Base-by-base conservation (phyloP, 2,113 vertebrate genomes). In the Diadophis punctatus region DNA sequence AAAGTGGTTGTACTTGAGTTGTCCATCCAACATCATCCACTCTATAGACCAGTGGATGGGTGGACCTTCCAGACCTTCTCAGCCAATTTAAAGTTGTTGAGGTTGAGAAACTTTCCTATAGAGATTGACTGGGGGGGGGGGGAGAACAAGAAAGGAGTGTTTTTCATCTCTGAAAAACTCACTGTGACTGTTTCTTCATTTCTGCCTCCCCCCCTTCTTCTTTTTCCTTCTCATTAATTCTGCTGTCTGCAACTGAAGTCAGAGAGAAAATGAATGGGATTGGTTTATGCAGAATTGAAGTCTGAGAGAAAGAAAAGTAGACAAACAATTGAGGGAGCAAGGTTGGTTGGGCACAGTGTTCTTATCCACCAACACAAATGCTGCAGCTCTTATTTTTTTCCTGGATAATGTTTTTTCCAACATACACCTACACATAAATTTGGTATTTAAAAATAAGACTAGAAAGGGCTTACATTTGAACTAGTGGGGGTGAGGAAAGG, bases 131-230 rank as follows among this genome's bases (percentile, higher is more conserved):
- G 30, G 30, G 30, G 30, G 63, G 16, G 7, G 34, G 63, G n/a
- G n/a, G n/a, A 74, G n/a, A 74, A 74, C 2, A 74, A 74, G 63
- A 80, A 39, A 80, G 68, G 2, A 39, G 18, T 80, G n/a, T 7
- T 20, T 39, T 74, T 74, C n/a, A 74, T 20, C 16, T 74, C n/a
- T 80, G 68, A 80, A 20, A 80, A 80, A 80, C 68, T 39, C 68
- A 20, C 34, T 39, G 16, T 74, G 34, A 8, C 16, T 22, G n/a
- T 8, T 20, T 80, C 7, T 80, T 20, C 16, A 16, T 39, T 39
- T 39, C 68, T 80, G 7, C 16, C 30, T 39, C 20, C 0, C 7
- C 2, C n/a, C n/a, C 16, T 0, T 8, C 0, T 20, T 74, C 18
- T 34, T 39, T 3, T 3, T 1, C 6, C n/a, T 74, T 74, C 39